Percentiles rank a stretch among this genome's conserved stretches.
phyloP scores from a whole-genome alignment of 1,140 invertebrate species.

The Rhagoletis zephyria region DNA sequence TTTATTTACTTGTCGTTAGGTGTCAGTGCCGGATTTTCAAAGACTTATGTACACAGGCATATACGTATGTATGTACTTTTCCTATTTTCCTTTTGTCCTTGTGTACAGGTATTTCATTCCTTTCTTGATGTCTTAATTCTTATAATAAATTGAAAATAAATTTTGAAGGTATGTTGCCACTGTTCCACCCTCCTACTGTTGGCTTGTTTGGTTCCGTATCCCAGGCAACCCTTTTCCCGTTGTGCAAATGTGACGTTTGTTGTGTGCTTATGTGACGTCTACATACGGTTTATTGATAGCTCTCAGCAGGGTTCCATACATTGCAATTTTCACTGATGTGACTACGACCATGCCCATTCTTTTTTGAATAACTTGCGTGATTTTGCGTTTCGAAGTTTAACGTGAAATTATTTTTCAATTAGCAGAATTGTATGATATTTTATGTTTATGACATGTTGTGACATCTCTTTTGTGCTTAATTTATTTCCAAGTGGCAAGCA shows the following conservation, averaged over 20 bases:
- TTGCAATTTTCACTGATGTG: conserved; percentile 28
- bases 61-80: neutral
- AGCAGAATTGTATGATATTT: conserved; percentile 34
- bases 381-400: conserved; percentile 24
- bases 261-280: conserved; percentile 8
- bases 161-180: neutral
- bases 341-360: neutral
- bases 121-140: conserved; percentile 10
- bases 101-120: neutral
- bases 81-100: neutral
- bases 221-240: conserved; percentile 18
- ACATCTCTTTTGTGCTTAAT: neutral
- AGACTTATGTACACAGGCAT: neutral
- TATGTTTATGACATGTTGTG: conserved; percentile 53
- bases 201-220: neutral
- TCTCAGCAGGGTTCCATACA: conserved; percentile 45
- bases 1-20: conserved; percentile 11
- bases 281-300: conserved; percentile 30
- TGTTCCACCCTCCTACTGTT: neutral
- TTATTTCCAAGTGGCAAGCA: neutral
- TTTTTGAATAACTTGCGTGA: neutral
- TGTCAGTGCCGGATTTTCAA: conserved; percentile 23
- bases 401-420: conserved; percentile 54
- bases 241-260: neutral
- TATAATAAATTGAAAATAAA: conserved; percentile 50